These are phyloP conservation scores for Megalops atlanticus DNA, from an alignment of 2,113 vertebrate genomes.

Conservation along the genomic window DNA sequence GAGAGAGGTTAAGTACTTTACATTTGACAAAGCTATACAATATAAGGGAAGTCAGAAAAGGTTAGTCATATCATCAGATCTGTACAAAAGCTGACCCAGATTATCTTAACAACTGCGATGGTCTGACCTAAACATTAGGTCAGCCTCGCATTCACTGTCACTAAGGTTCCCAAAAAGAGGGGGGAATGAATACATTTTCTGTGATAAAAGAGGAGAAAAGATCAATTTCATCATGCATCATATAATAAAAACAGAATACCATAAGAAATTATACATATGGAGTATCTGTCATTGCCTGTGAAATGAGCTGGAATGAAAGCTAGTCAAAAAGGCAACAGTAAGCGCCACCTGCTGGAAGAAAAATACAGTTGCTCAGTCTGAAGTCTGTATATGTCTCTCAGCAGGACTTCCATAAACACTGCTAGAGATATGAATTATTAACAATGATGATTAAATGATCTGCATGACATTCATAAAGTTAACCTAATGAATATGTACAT, in stretches of 20 bases:
- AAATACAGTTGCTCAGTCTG: not conserved
- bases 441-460: constrained; percentile 10
- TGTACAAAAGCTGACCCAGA: not conserved
- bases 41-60: not conserved
- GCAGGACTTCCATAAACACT: not conserved
- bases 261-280: too few relatives aligned
- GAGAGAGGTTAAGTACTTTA: too few relatives aligned
- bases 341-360: constrained; percentile 40
- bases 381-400: not conserved
- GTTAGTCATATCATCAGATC: not conserved
- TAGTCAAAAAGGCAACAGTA: constrained; percentile 5
- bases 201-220: not conserved
- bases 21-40: not conserved
- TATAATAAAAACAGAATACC: too few relatives aligned
- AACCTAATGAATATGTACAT: constrained; percentile 26
- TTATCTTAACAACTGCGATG: too few relatives aligned
- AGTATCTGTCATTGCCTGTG: not conserved
- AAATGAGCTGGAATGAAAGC: not conserved
- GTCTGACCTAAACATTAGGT: too few relatives aligned
- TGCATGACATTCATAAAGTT: not conserved
- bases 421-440: not conserved
- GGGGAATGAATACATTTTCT: not conserved
- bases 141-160: not conserved
- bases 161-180: not conserved
- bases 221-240: not conserved